Conservation (phyloP, 2,888 invertebrate species). For the Pinctada fucata region DNA sequence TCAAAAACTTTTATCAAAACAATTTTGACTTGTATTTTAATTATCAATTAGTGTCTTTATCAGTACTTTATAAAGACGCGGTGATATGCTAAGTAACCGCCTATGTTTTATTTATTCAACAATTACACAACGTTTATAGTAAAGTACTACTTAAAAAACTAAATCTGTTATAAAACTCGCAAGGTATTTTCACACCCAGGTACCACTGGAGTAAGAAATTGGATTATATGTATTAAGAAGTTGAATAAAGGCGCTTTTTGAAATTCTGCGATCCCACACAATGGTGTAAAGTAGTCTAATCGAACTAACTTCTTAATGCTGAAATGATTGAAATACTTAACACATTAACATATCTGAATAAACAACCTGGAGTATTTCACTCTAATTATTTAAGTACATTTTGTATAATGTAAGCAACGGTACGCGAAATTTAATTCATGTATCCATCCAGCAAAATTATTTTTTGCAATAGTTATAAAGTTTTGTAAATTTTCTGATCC, state of each 20-base stretch:
- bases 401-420: too few relatives aligned
- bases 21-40: neutral
- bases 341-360: neutral
- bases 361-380: neutral
- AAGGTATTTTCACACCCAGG: neutral
- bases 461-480: too few relatives aligned
- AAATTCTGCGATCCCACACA: neutral
- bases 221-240: neutral
- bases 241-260: neutral
- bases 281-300: neutral
- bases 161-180: too few relatives aligned
- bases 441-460: too few relatives aligned
- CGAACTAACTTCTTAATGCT: neutral
- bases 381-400: too few relatives aligned
- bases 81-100: neutral
- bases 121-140: conserved; percentile 6
- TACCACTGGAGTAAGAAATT: neutral
- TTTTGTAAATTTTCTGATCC: too few relatives aligned
- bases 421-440: too few relatives aligned
- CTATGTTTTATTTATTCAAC: neutral
- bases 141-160: neutral
- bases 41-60: neutral
- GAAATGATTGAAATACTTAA: neutral
- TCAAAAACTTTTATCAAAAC: neutral
- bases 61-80: neutral